These are phyloP conservation scores for Selenia dentaria DNA, from an alignment of 2,888 invertebrate species.

Conservation along the genomic window DNA sequence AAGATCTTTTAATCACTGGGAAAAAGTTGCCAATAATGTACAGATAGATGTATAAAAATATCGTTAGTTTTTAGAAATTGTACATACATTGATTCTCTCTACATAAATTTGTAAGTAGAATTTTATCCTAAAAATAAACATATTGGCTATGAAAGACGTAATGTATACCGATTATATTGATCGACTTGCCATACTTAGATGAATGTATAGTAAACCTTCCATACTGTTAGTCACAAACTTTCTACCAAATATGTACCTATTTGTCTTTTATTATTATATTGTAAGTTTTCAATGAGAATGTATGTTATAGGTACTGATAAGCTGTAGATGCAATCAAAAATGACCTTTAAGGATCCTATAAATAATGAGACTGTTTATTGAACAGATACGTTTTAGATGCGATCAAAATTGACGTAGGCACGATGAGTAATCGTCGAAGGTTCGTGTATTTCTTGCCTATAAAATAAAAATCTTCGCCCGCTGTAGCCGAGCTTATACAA, in stretches of 20 bases:
- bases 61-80: constrained; percentile 42
- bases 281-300: too few relatives aligned
- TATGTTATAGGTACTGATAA: too few relatives aligned
- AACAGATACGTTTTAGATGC: too few relatives aligned
- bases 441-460: too few relatives aligned
- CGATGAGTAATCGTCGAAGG: too few relatives aligned
- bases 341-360: too few relatives aligned
- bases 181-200: constrained; percentile 25
- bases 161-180: constrained; percentile 9
- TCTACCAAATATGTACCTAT: constrained; percentile 2
- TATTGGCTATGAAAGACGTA: constrained; percentile 39
- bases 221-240: constrained; percentile 17
- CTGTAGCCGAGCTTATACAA: too few relatives aligned
- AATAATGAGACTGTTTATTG: too few relatives aligned
- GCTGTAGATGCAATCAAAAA: too few relatives aligned
- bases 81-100: constrained; percentile 35
- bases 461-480: too few relatives aligned
- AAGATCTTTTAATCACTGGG: constrained; percentile 45
- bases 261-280: too few relatives aligned
- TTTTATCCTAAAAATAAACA: constrained; percentile 18
- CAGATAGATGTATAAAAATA: constrained; percentile 48
- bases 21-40: constrained; percentile 64
- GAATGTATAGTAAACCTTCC: constrained; percentile 10
- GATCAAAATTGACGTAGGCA: too few relatives aligned
- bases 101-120: constrained; percentile 17